Percentiles rank a stretch among this genome's conserved stretches.
Conservation (phyloP, 92 coral and sea anemone species). For the Ricordea florida region DNA sequence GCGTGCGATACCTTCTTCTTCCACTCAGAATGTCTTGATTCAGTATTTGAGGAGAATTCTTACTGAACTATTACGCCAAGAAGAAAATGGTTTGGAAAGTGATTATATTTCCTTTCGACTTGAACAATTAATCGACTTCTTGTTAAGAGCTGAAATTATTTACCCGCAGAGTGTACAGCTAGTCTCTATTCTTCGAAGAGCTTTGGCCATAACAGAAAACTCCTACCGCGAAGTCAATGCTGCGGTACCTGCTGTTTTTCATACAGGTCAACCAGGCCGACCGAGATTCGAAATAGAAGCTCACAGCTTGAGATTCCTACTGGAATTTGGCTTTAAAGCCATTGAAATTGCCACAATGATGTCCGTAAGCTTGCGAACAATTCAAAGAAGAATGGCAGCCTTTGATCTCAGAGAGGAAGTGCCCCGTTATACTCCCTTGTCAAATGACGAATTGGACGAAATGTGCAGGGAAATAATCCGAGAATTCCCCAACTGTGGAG, state of each 20-base stretch:
- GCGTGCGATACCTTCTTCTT: too few relatives aligned
- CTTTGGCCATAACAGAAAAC: not conserved
- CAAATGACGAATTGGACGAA: slow-evolving; percentile 58
- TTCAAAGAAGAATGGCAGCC: slow-evolving; percentile 56
- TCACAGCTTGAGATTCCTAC: slow-evolving; percentile 48
- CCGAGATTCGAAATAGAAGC: slow-evolving; percentile 59
- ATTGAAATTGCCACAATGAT: slow-evolving; percentile 59
- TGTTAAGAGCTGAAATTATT: not conserved
- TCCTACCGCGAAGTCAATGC: not conserved
- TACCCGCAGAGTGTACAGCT: slow-evolving; percentile 12
- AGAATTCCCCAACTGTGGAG: slow-evolving; percentile 77
- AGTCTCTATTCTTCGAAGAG: not conserved
- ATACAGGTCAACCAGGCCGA: slow-evolving; percentile 38
- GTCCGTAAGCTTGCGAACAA: slow-evolving; percentile 59
- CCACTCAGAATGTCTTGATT: too few relatives aligned
- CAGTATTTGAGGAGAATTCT: too few relatives aligned
- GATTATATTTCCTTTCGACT: too few relatives aligned
- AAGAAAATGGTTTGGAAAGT: too few relatives aligned
- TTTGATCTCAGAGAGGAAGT: slow-evolving; percentile 43
- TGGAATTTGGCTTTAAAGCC: slow-evolving; percentile 56
- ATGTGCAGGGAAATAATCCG: slow-evolving; percentile 37
- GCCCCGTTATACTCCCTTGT: slow-evolving; percentile 54
- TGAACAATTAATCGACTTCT: not conserved
- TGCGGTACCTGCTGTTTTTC: not conserved
- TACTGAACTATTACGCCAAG: too few relatives aligned